Evolutionary conservation across 2,113 vertebrate species (phyloP).

Genomic region (Spheniscus mendiculus): DNA sequence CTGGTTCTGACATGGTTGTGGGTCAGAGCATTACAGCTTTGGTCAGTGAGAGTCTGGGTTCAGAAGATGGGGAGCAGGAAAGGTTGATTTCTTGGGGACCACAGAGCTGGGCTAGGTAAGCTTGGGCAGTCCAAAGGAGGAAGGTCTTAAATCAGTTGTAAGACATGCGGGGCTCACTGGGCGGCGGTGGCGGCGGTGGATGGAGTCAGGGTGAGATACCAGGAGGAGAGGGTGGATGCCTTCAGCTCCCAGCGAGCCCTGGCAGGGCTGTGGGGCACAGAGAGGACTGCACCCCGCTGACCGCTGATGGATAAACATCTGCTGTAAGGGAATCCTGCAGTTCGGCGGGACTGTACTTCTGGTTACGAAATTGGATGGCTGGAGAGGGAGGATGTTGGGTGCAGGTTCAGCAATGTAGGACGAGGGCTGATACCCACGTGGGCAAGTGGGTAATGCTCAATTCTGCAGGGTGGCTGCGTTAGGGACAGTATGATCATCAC

Average conservation of each 20-base stretch:
- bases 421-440: fast-evolving
- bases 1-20: not conserved
- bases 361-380: fast-evolving
- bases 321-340: not conserved
- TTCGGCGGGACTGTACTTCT: fast-evolving
- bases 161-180: fast-evolving
- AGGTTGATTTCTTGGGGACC: not conserved
- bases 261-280: not conserved
- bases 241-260: not conserved
- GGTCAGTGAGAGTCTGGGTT: not conserved
- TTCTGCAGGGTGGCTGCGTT: fast-evolving
- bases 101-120: not conserved
- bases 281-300: fast-evolving
- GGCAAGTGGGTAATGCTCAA: fast-evolving
- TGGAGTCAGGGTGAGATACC: not conserved
- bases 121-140: not conserved
- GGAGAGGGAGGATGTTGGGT: not conserved
- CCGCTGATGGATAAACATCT: fast-evolving
- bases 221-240: not conserved
- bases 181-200: fast-evolving
- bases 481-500: fast-evolving
- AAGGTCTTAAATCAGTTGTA: fast-evolving
- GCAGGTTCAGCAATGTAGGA: fast-evolving
- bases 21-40: not conserved
- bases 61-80: not conserved